Evolutionary conservation across 2,888 invertebrate species (phyloP).

Genomic region (Azorinus chamasolen): DNA sequence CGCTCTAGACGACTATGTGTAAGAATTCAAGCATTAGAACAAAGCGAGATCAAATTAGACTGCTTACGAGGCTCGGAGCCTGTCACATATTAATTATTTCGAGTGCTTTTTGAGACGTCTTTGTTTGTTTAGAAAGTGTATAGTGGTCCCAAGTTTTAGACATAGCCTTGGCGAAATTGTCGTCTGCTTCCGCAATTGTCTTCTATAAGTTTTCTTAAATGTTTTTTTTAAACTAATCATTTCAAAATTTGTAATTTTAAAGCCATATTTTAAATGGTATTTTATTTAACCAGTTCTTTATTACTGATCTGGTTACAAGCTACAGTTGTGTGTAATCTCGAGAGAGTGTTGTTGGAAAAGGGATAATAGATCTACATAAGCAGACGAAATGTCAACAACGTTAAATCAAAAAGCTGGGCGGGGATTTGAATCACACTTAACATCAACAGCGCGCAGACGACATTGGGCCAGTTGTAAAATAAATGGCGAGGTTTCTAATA

Average conservation of each 20-base stretch:
- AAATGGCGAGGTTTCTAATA: too few species aligned
- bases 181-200: too few species aligned
- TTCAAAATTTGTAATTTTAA: too few species aligned
- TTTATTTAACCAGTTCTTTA: too few species aligned
- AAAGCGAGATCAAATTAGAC: slow-evolving; percentile 40
- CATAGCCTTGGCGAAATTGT: too few species aligned
- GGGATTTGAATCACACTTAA: slow-evolving; percentile 21
- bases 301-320: too few species aligned
- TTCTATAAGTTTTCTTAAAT: too few species aligned
- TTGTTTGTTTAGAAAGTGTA: slow-evolving; percentile 53
- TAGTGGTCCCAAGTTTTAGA: too few species aligned
- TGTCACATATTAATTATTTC: slow-evolving; percentile 63
- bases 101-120: slow-evolving; percentile 44
- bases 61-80: slow-evolving; percentile 9
- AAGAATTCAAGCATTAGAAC: slow-evolving; percentile 50
- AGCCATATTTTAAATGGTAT: too few species aligned
- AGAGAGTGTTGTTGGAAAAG: too few species aligned
- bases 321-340: too few species aligned
- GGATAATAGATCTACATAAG: slow-evolving; percentile 16
- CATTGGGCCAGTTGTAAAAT: neutral
- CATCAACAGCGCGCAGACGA: slow-evolving; percentile 40
- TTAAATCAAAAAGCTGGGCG: slow-evolving; percentile 19
- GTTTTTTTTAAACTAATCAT: too few species aligned
- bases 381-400: slow-evolving; percentile 50
- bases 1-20: slow-evolving; percentile 8